Evolutionary conservation across 2,888 invertebrate species (phyloP).

Genomic region (Pollenia amentaria): DNA sequence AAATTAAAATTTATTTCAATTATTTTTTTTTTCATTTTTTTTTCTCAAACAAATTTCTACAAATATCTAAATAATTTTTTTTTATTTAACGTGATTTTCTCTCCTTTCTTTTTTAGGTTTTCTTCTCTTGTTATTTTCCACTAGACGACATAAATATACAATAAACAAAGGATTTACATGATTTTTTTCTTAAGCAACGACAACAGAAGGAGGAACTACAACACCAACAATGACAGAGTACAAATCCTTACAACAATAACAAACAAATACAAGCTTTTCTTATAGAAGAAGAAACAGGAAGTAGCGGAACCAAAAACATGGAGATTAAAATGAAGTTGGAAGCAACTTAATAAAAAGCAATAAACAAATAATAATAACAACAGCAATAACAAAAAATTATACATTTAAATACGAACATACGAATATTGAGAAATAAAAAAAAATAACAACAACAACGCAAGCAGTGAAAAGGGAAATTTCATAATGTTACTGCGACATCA

Average conservation of each 20-base stretch:
- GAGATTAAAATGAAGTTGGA: conserved; percentile 54
- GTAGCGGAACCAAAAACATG: background rate
- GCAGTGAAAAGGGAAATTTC: conserved; percentile 27
- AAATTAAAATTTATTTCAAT: background rate
- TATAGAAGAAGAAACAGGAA: background rate
- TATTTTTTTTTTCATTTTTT: background rate
- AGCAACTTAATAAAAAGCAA: conserved; percentile 65
- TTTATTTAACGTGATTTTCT: background rate
- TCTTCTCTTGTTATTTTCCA: background rate
- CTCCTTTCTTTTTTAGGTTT: conserved; percentile 52
- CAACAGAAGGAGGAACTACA: conserved; percentile 21
- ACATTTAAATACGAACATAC: conserved; percentile 7
- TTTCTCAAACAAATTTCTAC: background rate
- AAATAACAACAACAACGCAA: background rate
- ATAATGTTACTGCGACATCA: conserved; percentile 66
- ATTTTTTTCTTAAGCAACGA: conserved; percentile 23
- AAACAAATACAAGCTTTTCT: conserved; percentile 25
- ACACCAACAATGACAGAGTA: conserved; percentile 41
- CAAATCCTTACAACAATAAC: conserved; percentile 54
- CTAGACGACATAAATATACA: conserved; percentile 37
- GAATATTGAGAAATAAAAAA: conserved; percentile 34
- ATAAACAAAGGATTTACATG: conserved; percentile 47
- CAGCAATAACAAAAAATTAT: conserved; percentile 17
- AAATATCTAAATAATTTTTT: conserved; percentile 16
- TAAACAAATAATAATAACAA: conserved; percentile 48